Base-by-base conservation (phyloP, 2,797 vertebrate genomes). In the Lithobates sylvaticus region DNA sequence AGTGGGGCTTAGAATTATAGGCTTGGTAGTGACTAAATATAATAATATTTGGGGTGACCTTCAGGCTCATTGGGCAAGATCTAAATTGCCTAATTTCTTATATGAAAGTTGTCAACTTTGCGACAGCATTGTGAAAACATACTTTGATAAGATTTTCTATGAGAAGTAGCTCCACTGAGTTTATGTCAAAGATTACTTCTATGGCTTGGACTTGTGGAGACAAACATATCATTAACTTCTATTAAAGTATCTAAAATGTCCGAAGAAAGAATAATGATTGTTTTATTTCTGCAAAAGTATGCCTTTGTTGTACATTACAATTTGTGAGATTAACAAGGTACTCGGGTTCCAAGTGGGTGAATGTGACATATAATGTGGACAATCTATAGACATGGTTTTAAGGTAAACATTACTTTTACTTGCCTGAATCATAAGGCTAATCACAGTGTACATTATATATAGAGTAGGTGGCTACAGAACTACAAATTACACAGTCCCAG, bases 311-410 rank as follows among this genome's bases (percentile, higher is more conserved):
- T 65, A 61, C 10, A 71, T 13, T 64, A 78, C 3, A 84, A 44
- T 76, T 10, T 70, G 75, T 65, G 34, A 54, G 68, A 77, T 78
- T 78, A 65, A 67, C 13, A 16, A 82, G 44, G 69, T 74, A 58
- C 76, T 76, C 75, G 76, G 32, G 15, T 61, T 82, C 72, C 32
- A 71, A 73, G 64, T 78, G 36, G 76, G 68, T 32, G 54, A 32
- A 7, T 65, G 16, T 79, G 69, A 23, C 64, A 78, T 34, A 34
- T 18, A 64, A 78, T 12, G 16, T 71, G 36, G 84, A 64, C 89
- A 83, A 88, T 88, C 88, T 89, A 15, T 77, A 54, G 68, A 18
- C 36, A 64, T 39, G 13, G 15, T 13, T 50, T 39, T 61, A 26
- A 64, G 18, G 68, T 70, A 71, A 78, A 39, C 10, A 72, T 64